These are phyloP conservation scores for Dromas ardeola DNA, from an alignment of 2,113 vertebrate species.

Conservation along the genomic window DNA sequence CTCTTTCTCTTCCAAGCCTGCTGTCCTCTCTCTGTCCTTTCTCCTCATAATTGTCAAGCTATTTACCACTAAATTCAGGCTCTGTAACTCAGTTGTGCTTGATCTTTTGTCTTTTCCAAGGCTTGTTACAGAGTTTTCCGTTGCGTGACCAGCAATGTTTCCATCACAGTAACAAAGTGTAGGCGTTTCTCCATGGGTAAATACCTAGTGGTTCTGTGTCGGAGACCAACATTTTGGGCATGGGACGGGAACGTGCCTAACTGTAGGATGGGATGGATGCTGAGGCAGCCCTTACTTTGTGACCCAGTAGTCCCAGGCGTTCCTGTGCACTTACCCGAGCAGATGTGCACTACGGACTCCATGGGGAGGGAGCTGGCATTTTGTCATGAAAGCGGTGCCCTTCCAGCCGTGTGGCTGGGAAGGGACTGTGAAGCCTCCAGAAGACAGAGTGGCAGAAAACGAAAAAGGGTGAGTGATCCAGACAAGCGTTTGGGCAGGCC, in stretches of 20 bases:
- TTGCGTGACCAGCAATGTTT: not conserved
- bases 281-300: not conserved
- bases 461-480: not conserved
- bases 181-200: not conserved
- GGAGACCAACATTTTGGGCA: not conserved
- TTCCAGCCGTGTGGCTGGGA: not conserved
- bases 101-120: not conserved
- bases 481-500: not conserved
- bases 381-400: not conserved
- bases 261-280: not conserved
- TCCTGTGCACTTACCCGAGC: rapidly evolving
- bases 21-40: not conserved
- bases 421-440: not conserved
- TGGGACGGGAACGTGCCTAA: rapidly evolving
- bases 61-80: not conserved
- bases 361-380: not conserved
- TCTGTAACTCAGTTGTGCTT: not conserved
- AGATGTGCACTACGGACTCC: rapidly evolving
- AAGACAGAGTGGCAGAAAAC: not conserved
- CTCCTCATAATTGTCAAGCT: not conserved
- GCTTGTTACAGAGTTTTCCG: rapidly evolving
- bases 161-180: not conserved
- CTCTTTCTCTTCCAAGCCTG: not conserved
- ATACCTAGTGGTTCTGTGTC: not conserved
- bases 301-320: rapidly evolving